Base-by-base conservation (phyloP, 2,888 invertebrate genomes). In the Notodonta ziczac region DNA sequence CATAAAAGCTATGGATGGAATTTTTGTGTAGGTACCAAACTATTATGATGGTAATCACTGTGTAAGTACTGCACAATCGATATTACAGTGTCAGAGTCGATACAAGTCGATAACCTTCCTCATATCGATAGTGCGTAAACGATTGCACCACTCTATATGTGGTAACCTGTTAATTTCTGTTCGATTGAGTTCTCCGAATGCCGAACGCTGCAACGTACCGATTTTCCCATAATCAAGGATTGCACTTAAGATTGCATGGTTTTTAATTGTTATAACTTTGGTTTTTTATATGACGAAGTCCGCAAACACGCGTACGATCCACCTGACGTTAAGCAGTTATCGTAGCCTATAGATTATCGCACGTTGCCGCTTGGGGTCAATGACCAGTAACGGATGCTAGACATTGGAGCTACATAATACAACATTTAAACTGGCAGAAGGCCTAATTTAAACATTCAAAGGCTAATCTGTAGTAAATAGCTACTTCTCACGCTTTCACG, bases 61-160 rank as follows among this genome's bases (percentile, higher is more conserved):
- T 24, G 24, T 24, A 1, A 8, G 6, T 40, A 42, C 42, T 42
- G 42, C 9, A 42, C 10, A 42, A 42, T 42, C 42, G 46, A 46
- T n/a, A n/a, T 46, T 46, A 46, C 46, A n/a, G 4, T n/a, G 46
- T 0, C 13, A 46, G 46, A 46, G 7, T 46, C n/a, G n/a, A 46
- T n/a, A 46, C n/a, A n/a, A 13, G 6, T 53, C 52, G 39, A 39
- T 39, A 39, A 54, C 54, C 54, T 54, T 54, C 39, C 54, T 39
- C 39, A 39, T 54, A 14, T 54, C 39, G 54, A 54, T 54, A 39
- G 32, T 39, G 39, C 54, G 39, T 39, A 24, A 10, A 52, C 52
- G 24, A 4, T 54, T 54, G 14, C 54, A 13, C 54, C 2, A 39
- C 35, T 13, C 10, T 6, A 1, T n/a, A 24, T 54, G 54, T 54